These are phyloP conservation scores for Tetanocera ferruginea DNA, from an alignment of 2,888 invertebrate genomes.

Conservation along the genomic window DNA sequence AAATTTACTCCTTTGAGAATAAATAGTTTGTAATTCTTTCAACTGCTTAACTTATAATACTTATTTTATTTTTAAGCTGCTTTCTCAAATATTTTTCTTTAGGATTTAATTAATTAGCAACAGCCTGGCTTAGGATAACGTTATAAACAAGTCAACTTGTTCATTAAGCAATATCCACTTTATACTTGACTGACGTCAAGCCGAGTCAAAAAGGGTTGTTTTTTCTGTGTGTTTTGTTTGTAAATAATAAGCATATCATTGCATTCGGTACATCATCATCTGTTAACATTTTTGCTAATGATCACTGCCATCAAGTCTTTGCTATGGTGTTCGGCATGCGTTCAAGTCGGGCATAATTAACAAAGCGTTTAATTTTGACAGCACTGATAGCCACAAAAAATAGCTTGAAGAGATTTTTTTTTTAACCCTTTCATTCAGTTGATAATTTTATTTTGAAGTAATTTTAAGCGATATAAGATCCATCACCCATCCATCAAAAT, in stretches of 20 bases:
- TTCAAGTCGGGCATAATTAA: conserved; percentile 56
- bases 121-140: conserved; percentile 27
- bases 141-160: conserved; percentile 58
- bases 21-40: no score
- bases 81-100: conserved; percentile 47
- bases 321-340: conserved; percentile 17
- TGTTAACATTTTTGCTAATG: conserved; percentile 57
- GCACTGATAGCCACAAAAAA: conserved; percentile 5
- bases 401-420: neutral
- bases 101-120: conserved; percentile 57
- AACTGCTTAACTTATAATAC: no score
- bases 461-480: neutral
- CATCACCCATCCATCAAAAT: conserved; percentile 34
- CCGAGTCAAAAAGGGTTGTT: conserved; percentile 55
- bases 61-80: conserved; percentile 35
- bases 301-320: conserved; percentile 2
- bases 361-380: conserved; percentile 49
- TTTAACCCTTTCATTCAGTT: neutral
- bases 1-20: neutral
- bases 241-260: conserved; percentile 60
- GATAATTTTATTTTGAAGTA: neutral
- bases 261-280: conserved; percentile 56
- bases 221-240: conserved; percentile 51
- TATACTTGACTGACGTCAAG: neutral
- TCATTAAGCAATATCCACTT: conserved; percentile 57